Base-by-base conservation (phyloP, 1,140 invertebrate genomes). In the Neodiprion fabricii region DNA sequence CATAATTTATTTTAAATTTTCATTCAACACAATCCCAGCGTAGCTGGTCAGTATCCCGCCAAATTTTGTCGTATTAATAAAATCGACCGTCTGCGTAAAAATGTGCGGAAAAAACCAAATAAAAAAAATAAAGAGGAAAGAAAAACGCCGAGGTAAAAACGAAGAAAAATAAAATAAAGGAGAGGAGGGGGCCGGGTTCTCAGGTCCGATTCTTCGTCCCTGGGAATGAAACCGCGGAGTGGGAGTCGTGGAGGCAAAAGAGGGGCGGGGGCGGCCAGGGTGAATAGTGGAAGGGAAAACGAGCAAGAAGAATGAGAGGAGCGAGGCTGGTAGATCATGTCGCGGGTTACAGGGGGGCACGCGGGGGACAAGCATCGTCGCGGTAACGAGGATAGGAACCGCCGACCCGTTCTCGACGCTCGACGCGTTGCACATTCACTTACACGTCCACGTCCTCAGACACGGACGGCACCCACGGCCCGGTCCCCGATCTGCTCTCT, bases 311-410 rank as follows among this genome's bases (percentile, higher is more conserved):
- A 21, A n/a, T 21, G n/a, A 40, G 47, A 40, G 9, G n/a, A 72
- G 47, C 61, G 61, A 82, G 78, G 72, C 81, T 80, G 81, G 80
- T 80, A 80, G 82, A 83, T 81, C 80, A 80, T 83, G 81, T 83
- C 80, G 81, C 69, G 77, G 79, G 81, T 77, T 77, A 72, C 65
- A 74, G 75, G 10, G 75, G 10, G 12, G 70, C 12, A 71, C n/a
- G 70, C n/a, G 12, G 48, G 53, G 53, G 53, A 82, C 79, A 79
- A 70, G 82, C 81, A 78, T 82, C 79, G 78, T 79, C 75, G 80
- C 79, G 81, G 83, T 85, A 86, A 87, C 83, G 81, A 87, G 83
- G 28, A 40, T 40, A 40, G 28, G 79, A 86, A 79, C 80, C 79
- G 78, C 53, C 53, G 7, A 61, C 11, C 53, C 53, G 53, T 61